phyloP scores from a whole-genome alignment of 2,113 vertebrate genomes.

The Vimba vimba region DNA sequence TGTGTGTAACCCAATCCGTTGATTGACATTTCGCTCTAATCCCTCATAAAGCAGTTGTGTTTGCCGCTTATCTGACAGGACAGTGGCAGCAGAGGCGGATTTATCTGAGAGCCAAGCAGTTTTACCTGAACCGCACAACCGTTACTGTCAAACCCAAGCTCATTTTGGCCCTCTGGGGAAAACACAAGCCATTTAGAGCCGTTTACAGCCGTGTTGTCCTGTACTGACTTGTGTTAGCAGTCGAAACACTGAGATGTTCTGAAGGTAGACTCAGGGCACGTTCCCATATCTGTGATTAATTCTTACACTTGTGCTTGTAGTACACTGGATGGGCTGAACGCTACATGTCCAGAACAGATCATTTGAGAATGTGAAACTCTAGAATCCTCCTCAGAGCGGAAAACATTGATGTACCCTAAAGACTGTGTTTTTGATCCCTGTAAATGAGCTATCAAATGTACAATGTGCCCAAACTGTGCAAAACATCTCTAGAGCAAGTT shows the following conservation, averaged over 20 bases:
- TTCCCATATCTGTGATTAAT: constrained; percentile 2
- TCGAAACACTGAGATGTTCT: neutral
- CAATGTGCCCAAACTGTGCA: neutral
- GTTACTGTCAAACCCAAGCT: constrained; percentile 59
- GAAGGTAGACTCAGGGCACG: constrained; percentile 9
- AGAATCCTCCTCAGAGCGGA: neutral
- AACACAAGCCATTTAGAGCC: constrained; percentile 34
- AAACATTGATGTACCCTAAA: neutral
- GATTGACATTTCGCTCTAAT: constrained; percentile 48
- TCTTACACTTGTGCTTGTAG: constrained; percentile 2
- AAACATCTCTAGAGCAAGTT: neutral
- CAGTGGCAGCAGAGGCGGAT: constrained; percentile 29
- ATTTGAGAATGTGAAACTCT: constrained; percentile 37
- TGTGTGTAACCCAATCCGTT: constrained; percentile 56
- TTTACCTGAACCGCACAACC: constrained; percentile 42
- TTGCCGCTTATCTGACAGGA: constrained; percentile 59
- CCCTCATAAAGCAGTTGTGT: constrained; percentile 53
- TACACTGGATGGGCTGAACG: constrained; percentile 28
- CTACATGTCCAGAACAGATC: constrained; percentile 37
- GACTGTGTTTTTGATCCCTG: neutral
- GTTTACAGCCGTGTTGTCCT: constrained; percentile 44
- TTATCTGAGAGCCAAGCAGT: constrained; percentile 46
- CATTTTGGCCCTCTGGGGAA: constrained; percentile 46
- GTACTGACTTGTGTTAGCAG: constrained; percentile 23
- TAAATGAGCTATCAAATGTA: constrained; percentile 17